Conservation (phyloP, 2,888 invertebrate species). For the Harpagoxenus sublaevis region DNA sequence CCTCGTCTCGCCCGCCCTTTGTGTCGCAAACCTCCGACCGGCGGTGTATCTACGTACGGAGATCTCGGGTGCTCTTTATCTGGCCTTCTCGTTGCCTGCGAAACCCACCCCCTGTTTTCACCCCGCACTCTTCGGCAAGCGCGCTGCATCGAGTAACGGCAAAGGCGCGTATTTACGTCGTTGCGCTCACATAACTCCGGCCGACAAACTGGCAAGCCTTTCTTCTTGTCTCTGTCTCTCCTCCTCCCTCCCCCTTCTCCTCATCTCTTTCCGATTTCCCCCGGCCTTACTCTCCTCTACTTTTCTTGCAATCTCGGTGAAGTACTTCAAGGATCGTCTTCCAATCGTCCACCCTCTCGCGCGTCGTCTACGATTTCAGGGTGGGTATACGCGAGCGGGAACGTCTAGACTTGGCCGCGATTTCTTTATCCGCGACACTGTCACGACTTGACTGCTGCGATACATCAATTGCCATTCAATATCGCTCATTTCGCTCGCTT, state of each 20-base stretch:
- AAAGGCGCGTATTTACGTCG: slow-evolving; percentile 80
- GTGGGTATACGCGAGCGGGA: slow-evolving; percentile 1
- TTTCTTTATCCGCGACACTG: slow-evolving; percentile 36
- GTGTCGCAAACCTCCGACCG: slow-evolving; percentile 65
- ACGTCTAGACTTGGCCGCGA: slow-evolving; percentile 18
- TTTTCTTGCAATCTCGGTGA: slow-evolving; percentile 59
- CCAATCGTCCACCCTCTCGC: slow-evolving; percentile 1
- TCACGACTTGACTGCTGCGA: background rate
- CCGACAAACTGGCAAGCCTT: slow-evolving; percentile 81
- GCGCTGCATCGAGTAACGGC: slow-evolving; percentile 58
- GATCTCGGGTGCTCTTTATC: slow-evolving; percentile 67
- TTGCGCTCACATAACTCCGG: slow-evolving; percentile 80
- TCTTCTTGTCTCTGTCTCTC: slow-evolving; percentile 60
- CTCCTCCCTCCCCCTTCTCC: slow-evolving; percentile 53
- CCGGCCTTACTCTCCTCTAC: slow-evolving; percentile 54
- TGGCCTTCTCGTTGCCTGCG: slow-evolving; percentile 56
- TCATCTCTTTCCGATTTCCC: slow-evolving; percentile 58
- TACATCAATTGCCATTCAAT: slow-evolving; percentile 1
- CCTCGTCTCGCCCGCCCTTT: slow-evolving; percentile 69
- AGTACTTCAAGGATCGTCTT: slow-evolving; percentile 36
- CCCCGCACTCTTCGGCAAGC: slow-evolving; percentile 43
- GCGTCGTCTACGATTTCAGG: slow-evolving; percentile 36
- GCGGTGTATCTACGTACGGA: slow-evolving; percentile 62
- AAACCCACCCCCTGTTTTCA: slow-evolving; percentile 38
- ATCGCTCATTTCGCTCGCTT: background rate